Conservation (phyloP, 1,140 invertebrate genomes). For the Drosophila teissieri region DNA sequence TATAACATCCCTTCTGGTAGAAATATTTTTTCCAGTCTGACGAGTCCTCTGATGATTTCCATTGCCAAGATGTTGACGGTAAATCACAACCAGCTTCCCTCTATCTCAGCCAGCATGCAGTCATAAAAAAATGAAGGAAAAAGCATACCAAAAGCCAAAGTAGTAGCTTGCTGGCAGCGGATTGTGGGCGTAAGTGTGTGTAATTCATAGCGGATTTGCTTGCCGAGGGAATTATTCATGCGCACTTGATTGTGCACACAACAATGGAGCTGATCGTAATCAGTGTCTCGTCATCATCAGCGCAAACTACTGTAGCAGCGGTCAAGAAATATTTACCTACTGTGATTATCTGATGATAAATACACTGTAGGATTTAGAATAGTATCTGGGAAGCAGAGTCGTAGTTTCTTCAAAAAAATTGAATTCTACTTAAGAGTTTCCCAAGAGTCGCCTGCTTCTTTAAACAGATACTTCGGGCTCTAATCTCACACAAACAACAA, state of each 20-base stretch:
- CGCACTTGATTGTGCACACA: slow-evolving; percentile 57
- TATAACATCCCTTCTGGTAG: no score
- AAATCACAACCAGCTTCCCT: slow-evolving; percentile 53
- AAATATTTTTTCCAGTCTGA: slow-evolving; percentile 30
- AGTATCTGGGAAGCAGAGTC: no score
- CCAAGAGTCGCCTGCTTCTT: not conserved
- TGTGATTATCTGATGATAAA: slow-evolving; percentile 10
- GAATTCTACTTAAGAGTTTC: not conserved
- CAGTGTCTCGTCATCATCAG: slow-evolving; percentile 41
- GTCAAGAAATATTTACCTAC: slow-evolving; percentile 13
- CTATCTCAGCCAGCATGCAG: slow-evolving; percentile 15
- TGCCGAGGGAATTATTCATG: slow-evolving; percentile 59
- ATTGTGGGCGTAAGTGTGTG: slow-evolving; percentile 46
- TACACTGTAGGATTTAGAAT: not conserved
- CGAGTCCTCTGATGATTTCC: slow-evolving; percentile 45
- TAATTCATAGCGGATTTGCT: slow-evolving; percentile 62
- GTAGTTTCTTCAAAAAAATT: not conserved
- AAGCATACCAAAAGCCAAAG: slow-evolving; percentile 50
- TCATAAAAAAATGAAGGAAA: slow-evolving; percentile 57
- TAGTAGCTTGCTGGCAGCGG: slow-evolving; percentile 27
- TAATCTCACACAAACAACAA: slow-evolving; percentile 23
- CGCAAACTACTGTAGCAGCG: slow-evolving; percentile 13
- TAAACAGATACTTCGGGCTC: slow-evolving; percentile 16
- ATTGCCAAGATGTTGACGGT: slow-evolving; percentile 66
- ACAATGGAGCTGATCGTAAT: slow-evolving; percentile 45